These are phyloP conservation scores for Sitta europaea DNA, from an alignment of 2,113 vertebrate genomes.

Conservation along the genomic window DNA sequence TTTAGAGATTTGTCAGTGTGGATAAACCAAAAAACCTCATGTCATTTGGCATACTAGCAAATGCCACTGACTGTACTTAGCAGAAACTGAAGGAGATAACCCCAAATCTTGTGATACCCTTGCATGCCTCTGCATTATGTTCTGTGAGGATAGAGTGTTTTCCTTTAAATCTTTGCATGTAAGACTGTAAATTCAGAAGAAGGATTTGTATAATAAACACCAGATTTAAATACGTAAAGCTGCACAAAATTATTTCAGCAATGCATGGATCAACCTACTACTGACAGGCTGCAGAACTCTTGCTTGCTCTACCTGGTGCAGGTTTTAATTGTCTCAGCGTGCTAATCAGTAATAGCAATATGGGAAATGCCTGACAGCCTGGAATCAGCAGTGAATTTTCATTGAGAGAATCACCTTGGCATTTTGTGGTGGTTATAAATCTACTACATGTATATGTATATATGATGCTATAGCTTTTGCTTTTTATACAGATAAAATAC, in stretches of 20 bases:
- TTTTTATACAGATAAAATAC: neutral
- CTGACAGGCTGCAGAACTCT: neutral
- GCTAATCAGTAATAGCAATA: neutral
- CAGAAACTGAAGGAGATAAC: neutral
- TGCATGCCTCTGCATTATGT: neutral
- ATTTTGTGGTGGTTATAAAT: neutral
- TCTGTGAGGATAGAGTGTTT: neutral
- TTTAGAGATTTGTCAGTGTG: neutral
- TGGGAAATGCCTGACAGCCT: neutral
- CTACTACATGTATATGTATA: rapidly evolving
- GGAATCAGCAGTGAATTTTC: neutral
- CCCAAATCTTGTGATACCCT: neutral
- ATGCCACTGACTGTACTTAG: neutral
- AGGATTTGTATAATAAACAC: constrained; percentile 24
- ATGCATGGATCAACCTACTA: neutral
- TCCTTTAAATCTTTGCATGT: neutral
- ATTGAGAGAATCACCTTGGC: neutral
- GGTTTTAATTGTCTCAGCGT: neutral
- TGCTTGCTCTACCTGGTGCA: neutral
- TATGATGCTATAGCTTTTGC: neutral
- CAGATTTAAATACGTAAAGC: constrained; percentile 24
- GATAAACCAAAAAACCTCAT: neutral
- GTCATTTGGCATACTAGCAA: neutral
- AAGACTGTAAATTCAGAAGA: constrained; percentile 5
- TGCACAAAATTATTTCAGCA: neutral